phyloP scores from a whole-genome alignment of 2,888 invertebrate species.

The Cheilosia urbana region DNA sequence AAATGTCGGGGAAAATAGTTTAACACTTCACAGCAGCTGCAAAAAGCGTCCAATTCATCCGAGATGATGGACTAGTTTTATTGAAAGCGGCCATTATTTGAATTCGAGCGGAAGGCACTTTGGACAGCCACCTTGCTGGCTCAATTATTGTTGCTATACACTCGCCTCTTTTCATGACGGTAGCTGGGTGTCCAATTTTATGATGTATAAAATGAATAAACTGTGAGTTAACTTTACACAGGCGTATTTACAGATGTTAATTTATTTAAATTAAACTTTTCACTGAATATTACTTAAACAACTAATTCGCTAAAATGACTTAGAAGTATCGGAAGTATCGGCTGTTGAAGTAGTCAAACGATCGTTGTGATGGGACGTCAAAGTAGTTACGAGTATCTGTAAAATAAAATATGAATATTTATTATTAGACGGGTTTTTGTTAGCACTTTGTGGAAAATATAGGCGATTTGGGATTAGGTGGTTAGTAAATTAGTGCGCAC shows the following conservation, averaged over 20 bases:
- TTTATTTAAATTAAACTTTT: conserved; percentile 39
- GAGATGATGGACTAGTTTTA: conserved; percentile 34
- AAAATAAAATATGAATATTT: background rate
- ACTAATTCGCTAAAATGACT: conserved; percentile 49
- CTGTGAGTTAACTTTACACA: background rate
- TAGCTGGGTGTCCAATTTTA: conserved; percentile 16
- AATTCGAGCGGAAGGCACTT: conserved; percentile 12
- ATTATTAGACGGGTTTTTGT: background rate
- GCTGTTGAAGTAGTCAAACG: conserved; percentile 62
- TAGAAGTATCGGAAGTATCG: conserved; percentile 62
- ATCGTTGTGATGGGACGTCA: conserved; percentile 39
- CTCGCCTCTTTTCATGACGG: background rate
- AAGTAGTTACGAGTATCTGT: conserved; percentile 45
- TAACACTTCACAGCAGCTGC: conserved; percentile 45
- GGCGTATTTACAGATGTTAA: conserved; percentile 59
- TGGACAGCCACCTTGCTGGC: conserved; percentile 11
- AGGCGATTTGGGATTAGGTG: too few relatives aligned
- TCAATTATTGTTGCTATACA: conserved; percentile 12
- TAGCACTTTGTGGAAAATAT: too few relatives aligned
- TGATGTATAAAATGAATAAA: conserved; percentile 9
- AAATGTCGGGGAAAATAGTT: conserved; percentile 29
- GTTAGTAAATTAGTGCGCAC: too few relatives aligned
- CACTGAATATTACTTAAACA: conserved; percentile 13
- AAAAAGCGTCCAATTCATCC: conserved; percentile 40
- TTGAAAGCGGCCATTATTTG: conserved; percentile 28